Base-by-base conservation (phyloP, 2,888 invertebrate genomes). In the Sesia bembeciformis region DNA sequence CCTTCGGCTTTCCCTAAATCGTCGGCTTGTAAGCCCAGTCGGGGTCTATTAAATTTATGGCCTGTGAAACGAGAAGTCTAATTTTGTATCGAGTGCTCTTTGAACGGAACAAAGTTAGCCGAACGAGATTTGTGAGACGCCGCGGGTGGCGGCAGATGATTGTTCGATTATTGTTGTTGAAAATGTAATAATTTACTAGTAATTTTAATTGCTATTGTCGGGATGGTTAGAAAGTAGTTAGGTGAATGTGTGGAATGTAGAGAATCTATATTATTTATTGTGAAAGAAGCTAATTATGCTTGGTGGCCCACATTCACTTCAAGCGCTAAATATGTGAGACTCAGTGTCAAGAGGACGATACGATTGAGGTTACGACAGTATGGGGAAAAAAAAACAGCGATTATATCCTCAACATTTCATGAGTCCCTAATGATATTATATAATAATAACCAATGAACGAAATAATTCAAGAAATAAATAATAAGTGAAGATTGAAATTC, bases 61-160 rank as follows among this genome's bases (percentile, higher is more conserved):
- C 66, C 70, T 78, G 76, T 75, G 76, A 78, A 81, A 75, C 69
- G 76, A 82, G 74, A 74, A 68, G 74, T 77, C 79, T 78, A 78
- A 83, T 82, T 75, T 71, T 58, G 72, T 64, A 62, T 61, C 62
- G 60, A 72, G 68, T 64, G 67, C 67, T 68, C 76, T 76, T 75
- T 71, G 70, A 74, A 72, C 63, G 60, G 67, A 68, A 72, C 59
- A 61, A 61, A 58, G 65, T 66, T 62, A 60, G 23, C 43, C 46
- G 58, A 38, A 56, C 53, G 64, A 66, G 68, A 67, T 64, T 68
- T 65, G 62, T 62, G 55, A 52, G 46, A 43, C 46, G 46, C 46
- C 7, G 46, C 46, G 46, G 46, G 46, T 46, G 46, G 46, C 46
- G 23, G 8, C 46, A n/a, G 46, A 46, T 23, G 46, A 46, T 46